Conservation (phyloP, 2,888 invertebrate genomes). For the Lamellibrachia satsuma region DNA sequence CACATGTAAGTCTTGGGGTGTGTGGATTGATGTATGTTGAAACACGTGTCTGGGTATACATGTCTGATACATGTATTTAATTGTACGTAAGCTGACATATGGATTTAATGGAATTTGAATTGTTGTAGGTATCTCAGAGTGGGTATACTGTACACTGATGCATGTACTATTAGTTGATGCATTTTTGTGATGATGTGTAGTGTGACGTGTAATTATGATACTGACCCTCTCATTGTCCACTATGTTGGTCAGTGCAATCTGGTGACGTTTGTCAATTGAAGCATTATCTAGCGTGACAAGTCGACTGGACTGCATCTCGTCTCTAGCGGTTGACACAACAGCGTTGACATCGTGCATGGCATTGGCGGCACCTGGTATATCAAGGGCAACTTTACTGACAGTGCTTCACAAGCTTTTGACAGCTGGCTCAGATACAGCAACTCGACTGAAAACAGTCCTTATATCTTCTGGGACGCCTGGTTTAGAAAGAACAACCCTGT, state of each 20-base stretch:
- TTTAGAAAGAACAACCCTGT: too few species aligned
- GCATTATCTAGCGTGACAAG: not conserved
- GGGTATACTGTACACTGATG: not conserved
- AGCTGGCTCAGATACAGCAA: not conserved
- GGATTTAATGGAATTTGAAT: not conserved
- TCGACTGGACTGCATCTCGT: not conserved
- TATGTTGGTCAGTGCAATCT: not conserved
- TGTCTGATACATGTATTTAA: too few species aligned
- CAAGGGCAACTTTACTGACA: not conserved
- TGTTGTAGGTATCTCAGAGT: not conserved
- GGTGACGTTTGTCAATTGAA: not conserved
- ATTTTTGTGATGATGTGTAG: not conserved
- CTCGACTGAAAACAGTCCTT: too few species aligned
- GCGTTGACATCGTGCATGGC: constrained; percentile 20
- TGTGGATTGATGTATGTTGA: too few species aligned
- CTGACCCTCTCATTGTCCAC: not conserved
- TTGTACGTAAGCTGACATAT: not conserved
- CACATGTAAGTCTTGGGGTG: too few species aligned
- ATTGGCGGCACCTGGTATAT: constrained; percentile 10
- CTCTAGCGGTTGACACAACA: not conserved
- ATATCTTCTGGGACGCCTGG: too few species aligned
- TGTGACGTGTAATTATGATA: not conserved
- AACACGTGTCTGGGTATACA: too few species aligned
- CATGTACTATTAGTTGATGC: not conserved
- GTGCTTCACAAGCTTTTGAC: not conserved